Evolutionary conservation across 2,113 vertebrate genomes (phyloP).

Genomic region (Calyptomena viridis): DNA sequence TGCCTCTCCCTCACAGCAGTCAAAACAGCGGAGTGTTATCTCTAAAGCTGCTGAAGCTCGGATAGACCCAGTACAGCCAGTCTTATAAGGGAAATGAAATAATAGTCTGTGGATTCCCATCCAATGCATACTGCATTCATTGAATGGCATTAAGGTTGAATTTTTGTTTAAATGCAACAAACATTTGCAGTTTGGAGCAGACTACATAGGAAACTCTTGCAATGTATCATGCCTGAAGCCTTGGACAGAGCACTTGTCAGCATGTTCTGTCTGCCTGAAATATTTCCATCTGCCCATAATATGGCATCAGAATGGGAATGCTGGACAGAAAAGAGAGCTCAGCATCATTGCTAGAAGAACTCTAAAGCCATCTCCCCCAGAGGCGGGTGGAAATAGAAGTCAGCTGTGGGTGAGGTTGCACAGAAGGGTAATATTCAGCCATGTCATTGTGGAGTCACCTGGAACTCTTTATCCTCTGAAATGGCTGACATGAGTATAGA

Average conservation of each 20-base stretch:
- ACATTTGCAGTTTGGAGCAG: not conserved
- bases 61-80: too few species aligned
- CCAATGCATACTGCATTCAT: not conserved
- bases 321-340: not conserved
- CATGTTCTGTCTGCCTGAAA: not conserved
- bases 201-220: not conserved
- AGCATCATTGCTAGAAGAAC: not conserved
- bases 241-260: not conserved
- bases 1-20: too few species aligned
- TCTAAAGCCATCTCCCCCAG: not conserved
- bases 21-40: too few species aligned
- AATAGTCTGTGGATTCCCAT: not conserved
- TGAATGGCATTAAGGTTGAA: not conserved
- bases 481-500: not conserved
- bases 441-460: not conserved
- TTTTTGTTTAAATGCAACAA: not conserved
- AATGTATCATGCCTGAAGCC: not conserved
- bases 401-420: not conserved
- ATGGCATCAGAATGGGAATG: not conserved
- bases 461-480: not conserved
- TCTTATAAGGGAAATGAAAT: not conserved
- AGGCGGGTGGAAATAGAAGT: not conserved
- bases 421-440: not conserved
- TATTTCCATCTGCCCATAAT: not conserved
- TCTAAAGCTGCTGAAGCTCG: too few species aligned